phyloP scores from a whole-genome alignment of 2,113 vertebrate genomes.

The Genyomyrus donnyi region DNA sequence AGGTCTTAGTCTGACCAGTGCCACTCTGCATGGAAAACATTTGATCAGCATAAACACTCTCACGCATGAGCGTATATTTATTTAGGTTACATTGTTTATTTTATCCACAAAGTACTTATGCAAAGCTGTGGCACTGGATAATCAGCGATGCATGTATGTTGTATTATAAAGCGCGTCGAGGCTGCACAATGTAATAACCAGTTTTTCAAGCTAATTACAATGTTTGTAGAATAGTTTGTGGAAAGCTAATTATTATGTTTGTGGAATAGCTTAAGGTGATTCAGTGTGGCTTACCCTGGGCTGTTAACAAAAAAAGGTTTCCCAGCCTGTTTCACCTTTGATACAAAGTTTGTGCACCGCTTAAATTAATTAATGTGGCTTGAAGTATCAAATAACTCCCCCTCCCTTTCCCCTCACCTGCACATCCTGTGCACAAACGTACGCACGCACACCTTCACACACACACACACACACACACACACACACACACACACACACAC shows the following conservation, averaged over 20 bases:
- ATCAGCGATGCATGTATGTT: background rate
- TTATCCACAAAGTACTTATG: background rate
- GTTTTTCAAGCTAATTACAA: conserved; percentile 13
- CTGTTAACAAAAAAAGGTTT: conserved; percentile 9
- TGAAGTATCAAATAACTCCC: conserved; percentile 10
- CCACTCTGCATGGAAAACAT: conserved; percentile 10
- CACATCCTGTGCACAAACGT: background rate
- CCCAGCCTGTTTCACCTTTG: background rate
- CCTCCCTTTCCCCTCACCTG: background rate
- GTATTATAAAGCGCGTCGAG: background rate
- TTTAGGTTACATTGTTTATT: background rate
- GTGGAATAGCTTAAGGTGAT: background rate
- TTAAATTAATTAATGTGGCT: conserved; percentile 13
- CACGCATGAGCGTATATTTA: conserved; percentile 22
- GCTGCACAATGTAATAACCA: background rate
- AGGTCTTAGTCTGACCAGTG: conserved; percentile 16
- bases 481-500: background rate
- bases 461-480: background rate
- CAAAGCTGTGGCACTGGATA: background rate
- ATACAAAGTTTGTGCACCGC: background rate
- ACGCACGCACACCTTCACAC: background rate
- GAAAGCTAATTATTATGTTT: conserved; percentile 5
- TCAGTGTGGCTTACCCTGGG: background rate
- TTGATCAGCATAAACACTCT: conserved; percentile 7
- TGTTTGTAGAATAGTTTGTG: conserved; percentile 16